These are phyloP conservation scores for Crioceris asparagi DNA, from an alignment of 2,888 invertebrate genomes.

Conservation along the genomic window DNA sequence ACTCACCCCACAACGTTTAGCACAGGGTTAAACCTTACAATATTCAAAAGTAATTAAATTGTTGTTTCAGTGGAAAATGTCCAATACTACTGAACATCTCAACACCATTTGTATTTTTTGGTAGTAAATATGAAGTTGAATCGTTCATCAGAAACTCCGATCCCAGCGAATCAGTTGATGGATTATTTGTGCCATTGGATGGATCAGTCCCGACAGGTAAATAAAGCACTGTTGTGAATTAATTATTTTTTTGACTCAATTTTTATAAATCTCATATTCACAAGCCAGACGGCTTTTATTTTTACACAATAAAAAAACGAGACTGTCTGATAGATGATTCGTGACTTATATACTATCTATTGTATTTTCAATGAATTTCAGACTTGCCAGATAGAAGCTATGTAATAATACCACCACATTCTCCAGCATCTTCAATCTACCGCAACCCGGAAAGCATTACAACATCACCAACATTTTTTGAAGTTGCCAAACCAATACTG, in stretches of 20 bases:
- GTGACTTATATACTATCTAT: no score
- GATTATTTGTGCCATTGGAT: slow-evolving; percentile 25
- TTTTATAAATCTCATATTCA: no score
- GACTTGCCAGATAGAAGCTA: slow-evolving; percentile 30
- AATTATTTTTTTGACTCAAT: no score
- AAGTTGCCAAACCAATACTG: slow-evolving; percentile 31
- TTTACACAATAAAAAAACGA: no score
- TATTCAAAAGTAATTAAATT: background rate
- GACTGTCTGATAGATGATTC: no score
- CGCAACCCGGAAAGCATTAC: slow-evolving; percentile 24
- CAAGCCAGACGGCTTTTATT: no score
- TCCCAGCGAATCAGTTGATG: slow-evolving; percentile 11
- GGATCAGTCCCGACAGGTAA: slow-evolving; percentile 25
- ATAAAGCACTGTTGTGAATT: no score
- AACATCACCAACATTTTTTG: slow-evolving; percentile 31
- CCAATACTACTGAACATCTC: slow-evolving; percentile 14
- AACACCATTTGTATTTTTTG: slow-evolving; percentile 27
- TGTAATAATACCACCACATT: slow-evolving; percentile 29
- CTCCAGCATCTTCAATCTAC: slow-evolving; percentile 20
- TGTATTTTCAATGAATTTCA: slow-evolving; percentile 19
- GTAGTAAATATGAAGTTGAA: slow-evolving; percentile 20
- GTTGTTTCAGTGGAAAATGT: slow-evolving; percentile 14
- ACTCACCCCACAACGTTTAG: no score
- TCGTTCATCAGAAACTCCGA: slow-evolving; percentile 13
- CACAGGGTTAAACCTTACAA: no score